Percentiles rank a stretch among this genome's conserved stretches.
Conservation (phyloP, 2,113 vertebrate species). For the Globicephala melas region DNA sequence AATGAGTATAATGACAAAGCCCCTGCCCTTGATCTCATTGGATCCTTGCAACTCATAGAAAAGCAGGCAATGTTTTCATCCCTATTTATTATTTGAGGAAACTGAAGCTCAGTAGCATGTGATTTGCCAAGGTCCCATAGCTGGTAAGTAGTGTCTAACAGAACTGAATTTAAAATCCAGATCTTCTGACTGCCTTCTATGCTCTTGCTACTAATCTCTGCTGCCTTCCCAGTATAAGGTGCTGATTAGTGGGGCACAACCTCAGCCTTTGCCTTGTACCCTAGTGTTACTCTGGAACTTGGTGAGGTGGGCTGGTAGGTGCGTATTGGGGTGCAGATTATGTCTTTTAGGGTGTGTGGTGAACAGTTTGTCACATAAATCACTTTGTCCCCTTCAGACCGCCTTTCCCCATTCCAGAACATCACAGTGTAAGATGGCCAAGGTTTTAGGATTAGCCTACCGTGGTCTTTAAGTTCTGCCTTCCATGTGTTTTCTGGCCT, state of each 20-base stretch:
- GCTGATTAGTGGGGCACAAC: background rate
- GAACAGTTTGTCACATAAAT: background rate
- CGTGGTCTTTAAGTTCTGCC: background rate
- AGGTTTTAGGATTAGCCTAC: background rate
- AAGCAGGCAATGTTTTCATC: background rate
- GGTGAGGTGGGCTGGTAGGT: background rate
- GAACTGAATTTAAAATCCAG: background rate
- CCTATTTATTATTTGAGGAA: background rate
- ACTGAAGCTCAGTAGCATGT: background rate
- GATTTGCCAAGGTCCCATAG: background rate
- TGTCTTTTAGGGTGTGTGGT: background rate
- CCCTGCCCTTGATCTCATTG: background rate
- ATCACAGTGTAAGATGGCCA: background rate
- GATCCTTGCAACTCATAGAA: background rate
- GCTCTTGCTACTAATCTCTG: background rate
- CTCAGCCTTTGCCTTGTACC: background rate
- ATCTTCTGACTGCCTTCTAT: background rate
- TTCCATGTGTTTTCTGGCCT: conserved; percentile 11
- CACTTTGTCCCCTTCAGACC: background rate
- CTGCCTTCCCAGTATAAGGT: background rate
- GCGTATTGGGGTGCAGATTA: background rate
- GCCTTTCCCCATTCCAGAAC: background rate
- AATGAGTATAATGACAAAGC: background rate
- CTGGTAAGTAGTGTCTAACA: background rate
- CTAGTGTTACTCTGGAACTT: background rate